These are phyloP conservation scores for Drosophila littoralis DNA, from an alignment of 1,140 invertebrate genomes.

Conservation along the genomic window DNA sequence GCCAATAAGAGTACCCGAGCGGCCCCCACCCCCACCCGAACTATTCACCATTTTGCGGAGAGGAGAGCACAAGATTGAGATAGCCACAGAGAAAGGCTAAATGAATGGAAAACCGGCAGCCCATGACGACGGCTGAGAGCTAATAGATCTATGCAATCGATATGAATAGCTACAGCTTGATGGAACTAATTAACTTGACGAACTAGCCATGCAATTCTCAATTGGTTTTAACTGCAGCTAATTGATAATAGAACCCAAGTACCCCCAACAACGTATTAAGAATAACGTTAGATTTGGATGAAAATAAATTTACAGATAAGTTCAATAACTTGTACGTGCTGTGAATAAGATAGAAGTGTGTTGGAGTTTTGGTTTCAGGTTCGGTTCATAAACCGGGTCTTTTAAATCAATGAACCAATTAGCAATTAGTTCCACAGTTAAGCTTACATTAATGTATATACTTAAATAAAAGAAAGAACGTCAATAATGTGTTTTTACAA, in stretches of 20 bases:
- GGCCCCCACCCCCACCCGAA: no score
- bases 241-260: background rate
- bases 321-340: background rate
- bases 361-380: no score
- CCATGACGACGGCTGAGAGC: constrained; percentile 18
- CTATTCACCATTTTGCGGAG: constrained; percentile 22
- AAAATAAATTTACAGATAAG: background rate
- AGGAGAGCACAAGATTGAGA: background rate
- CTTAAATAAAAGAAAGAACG: no score
- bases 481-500: no score
- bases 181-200: background rate
- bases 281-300: no score
- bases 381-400: no score
- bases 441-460: no score
- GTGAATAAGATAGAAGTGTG: no score
- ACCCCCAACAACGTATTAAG: no score
- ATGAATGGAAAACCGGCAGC: background rate
- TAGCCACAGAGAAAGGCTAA: background rate
- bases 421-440: no score
- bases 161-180: background rate
- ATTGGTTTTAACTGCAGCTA: background rate
- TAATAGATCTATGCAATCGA: background rate
- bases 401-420: no score
- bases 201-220: background rate
- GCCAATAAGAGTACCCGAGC: background rate